Evolutionary conservation across 1,140 invertebrate genomes (phyloP).

Genomic region (Polyergus mexicanus): DNA sequence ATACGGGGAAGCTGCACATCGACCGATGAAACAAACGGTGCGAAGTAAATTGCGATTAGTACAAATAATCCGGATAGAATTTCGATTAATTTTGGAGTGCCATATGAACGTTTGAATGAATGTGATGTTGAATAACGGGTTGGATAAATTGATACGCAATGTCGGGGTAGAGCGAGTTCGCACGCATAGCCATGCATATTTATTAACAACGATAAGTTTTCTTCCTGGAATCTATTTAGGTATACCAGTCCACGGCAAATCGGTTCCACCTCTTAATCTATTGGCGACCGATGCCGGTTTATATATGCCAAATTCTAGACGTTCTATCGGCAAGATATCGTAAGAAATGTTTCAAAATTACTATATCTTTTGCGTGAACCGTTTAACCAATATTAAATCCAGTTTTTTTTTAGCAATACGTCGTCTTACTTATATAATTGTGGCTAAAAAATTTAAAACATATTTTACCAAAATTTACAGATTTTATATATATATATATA

Average conservation of each 20-base stretch:
- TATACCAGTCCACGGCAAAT: conserved; percentile 22
- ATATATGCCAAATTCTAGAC: background rate
- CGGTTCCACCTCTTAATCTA: background rate
- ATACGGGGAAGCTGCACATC: background rate
- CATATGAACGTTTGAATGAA: conserved; percentile 37
- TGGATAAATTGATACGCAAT: conserved; percentile 69
- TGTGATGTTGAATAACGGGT: conserved; percentile 70
- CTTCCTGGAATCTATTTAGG: conserved; percentile 67
- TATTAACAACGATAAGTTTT: conserved; percentile 63
- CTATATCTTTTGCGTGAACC: background rate
- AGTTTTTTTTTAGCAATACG: background rate
- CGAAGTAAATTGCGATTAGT: conserved; percentile 53
- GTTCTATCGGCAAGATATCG: background rate
- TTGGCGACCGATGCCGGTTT: background rate
- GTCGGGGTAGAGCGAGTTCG: conserved; percentile 31
- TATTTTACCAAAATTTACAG: background rate
- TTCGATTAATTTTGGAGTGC: conserved; percentile 32
- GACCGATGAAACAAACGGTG: conserved; percentile 42
- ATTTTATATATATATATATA: background rate
- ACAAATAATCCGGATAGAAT: conserved; percentile 51
- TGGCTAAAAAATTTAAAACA: background rate
- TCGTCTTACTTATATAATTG: background rate
- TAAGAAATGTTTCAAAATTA: conserved; percentile 25
- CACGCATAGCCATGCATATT: conserved; percentile 4
- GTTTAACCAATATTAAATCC: background rate